Percentiles rank a stretch among this genome's conserved stretches.
Evolutionary conservation across 35 echinoderm and acorn worm genomes (phyloP).

Genomic region (Strongylocentrotus purpuratus): DNA sequence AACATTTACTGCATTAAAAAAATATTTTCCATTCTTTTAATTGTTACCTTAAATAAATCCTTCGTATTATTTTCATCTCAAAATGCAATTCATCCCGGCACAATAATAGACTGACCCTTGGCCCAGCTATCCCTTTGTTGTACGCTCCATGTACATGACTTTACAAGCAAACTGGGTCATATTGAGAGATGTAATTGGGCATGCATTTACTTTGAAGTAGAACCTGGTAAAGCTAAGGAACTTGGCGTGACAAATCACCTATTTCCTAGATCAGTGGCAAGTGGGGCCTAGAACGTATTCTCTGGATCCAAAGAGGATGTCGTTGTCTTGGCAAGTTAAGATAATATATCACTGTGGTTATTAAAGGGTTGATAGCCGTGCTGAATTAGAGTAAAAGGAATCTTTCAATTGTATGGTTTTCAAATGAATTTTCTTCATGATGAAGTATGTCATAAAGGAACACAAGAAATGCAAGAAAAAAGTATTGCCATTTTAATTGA

Average conservation of each 20-base stretch:
- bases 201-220: background rate
- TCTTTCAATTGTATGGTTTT: background rate
- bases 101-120: too few species aligned
- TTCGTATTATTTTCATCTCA: too few species aligned
- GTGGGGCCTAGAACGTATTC: background rate
- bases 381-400: background rate
- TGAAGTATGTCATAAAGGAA: background rate
- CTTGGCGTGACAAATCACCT: background rate
- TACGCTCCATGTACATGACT: too few species aligned
- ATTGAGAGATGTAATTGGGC: background rate
- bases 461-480: background rate
- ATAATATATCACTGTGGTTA: background rate
- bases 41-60: too few species aligned
- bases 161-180: background rate
- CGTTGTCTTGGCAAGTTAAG: background rate
- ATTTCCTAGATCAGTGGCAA: slow-evolving; percentile 10
- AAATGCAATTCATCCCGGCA: too few species aligned
- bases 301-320: background rate
- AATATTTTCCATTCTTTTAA: too few species aligned
- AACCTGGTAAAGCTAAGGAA: background rate
- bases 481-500: background rate
- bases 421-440: background rate
- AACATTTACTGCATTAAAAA: too few species aligned
- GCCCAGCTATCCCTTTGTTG: too few species aligned
- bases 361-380: background rate